Conservation (phyloP, 53 echinoderm and acorn worm genomes). For the Luidia sarsii region DNA sequence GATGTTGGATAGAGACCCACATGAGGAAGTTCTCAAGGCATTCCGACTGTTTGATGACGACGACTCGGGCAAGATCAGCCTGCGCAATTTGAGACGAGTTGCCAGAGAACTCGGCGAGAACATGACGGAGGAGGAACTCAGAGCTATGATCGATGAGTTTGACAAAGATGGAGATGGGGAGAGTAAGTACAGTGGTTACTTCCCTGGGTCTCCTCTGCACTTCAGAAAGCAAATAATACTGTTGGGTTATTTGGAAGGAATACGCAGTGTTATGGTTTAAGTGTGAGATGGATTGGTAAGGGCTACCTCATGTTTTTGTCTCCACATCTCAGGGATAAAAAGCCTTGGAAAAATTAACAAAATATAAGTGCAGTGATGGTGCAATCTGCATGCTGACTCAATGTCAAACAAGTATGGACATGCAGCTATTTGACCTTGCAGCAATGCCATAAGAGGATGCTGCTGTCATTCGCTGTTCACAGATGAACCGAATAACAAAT, state of each 20-base stretch:
- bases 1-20: constrained; percentile 96
- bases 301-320: no score
- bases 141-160: constrained; percentile 99
- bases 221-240: no score
- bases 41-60: constrained; percentile 97
- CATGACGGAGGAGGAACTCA: constrained; percentile 93
- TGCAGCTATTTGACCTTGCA: no score
- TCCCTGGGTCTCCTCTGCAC: background rate
- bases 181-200: constrained; percentile 63
- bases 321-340: no score
- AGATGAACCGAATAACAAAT: background rate
- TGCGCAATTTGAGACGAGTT: constrained; percentile 89
- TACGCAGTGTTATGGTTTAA: no score
- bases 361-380: no score
- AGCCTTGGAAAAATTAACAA: no score
- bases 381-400: no score
- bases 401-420: no score
- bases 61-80: constrained; percentile 93
- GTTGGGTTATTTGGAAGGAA: no score
- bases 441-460: no score
- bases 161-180: constrained; percentile 96
- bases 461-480: no score
- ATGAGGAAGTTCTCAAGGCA: constrained; percentile 90
- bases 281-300: background rate
- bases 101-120: constrained; percentile 94